Evolutionary conservation across 1,140 invertebrate species (phyloP).

Genomic region (Hyphantria cunea): DNA sequence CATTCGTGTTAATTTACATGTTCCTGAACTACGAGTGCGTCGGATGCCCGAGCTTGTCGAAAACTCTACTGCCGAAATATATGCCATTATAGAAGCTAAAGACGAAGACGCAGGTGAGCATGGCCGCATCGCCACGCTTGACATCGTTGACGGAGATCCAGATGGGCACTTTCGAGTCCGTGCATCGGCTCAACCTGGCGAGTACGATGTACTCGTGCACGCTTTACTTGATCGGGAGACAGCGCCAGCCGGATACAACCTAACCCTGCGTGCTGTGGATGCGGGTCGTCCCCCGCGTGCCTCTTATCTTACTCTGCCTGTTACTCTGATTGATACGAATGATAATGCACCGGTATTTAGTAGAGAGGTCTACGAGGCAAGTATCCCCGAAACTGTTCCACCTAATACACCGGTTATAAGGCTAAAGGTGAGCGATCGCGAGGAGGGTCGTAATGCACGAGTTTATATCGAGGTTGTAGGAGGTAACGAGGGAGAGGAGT

Average conservation of each 20-base stretch:
- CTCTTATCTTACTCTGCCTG: constrained; percentile 89
- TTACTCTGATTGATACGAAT: constrained; percentile 90
- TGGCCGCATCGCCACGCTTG: constrained; percentile 91
- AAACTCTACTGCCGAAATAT: constrained; percentile 92
- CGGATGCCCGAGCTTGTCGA: constrained; percentile 92
- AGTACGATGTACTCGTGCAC: constrained; percentile 90
- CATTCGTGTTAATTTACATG: constrained; percentile 91
- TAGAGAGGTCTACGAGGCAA: constrained; percentile 93
- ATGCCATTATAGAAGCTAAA: constrained; percentile 93
- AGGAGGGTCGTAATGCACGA: constrained; percentile 90
- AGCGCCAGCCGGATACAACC: constrained; percentile 90
- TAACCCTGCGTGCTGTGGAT: constrained; percentile 93
- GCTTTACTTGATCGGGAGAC: constrained; percentile 89
- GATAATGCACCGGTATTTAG: constrained; percentile 95
- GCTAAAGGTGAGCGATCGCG: constrained; percentile 92
- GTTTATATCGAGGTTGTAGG: constrained; percentile 95
- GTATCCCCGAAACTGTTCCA: constrained; percentile 93
- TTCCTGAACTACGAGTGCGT: constrained; percentile 91
- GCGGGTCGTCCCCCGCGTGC: constrained; percentile 89
- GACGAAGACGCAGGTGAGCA: constrained; percentile 92
- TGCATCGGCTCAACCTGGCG: constrained; percentile 83
- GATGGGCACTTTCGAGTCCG: constrained; percentile 92
- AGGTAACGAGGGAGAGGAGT: constrained; percentile 95
- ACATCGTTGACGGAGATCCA: constrained; percentile 94
- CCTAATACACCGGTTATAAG: constrained; percentile 93